Evolutionary conservation across 2,113 vertebrate genomes (phyloP).

Genomic region (Gila orcuttii): DNA sequence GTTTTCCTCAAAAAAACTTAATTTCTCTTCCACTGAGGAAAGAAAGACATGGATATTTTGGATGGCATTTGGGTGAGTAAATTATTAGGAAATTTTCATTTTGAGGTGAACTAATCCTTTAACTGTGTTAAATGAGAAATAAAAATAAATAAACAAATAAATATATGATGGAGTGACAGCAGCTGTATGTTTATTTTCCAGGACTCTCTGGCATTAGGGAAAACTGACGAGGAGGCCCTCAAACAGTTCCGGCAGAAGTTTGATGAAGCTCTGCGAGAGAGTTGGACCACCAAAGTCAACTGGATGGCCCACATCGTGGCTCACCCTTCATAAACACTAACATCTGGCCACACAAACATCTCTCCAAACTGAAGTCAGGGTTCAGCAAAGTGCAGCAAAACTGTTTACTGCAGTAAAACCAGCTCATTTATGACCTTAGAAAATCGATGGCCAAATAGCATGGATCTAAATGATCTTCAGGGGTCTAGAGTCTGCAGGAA

Average conservation of each 20-base stretch:
- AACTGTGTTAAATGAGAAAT: not conserved
- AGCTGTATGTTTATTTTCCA: slow-evolving; percentile 58
- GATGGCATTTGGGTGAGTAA: too few relatives aligned
- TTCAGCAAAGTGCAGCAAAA: slow-evolving; percentile 38
- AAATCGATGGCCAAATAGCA: not conserved
- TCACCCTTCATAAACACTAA: slow-evolving; percentile 85
- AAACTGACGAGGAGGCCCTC: slow-evolving; percentile 94
- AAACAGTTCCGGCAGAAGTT: slow-evolving; percentile 99
- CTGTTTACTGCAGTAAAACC: not conserved
- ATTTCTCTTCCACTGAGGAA: too few relatives aligned
- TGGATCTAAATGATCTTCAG: not conserved
- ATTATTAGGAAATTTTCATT: too few relatives aligned
- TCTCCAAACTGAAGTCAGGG: slow-evolving; percentile 9
- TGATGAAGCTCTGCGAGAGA: slow-evolving; percentile 96
- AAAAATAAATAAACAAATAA: not conserved
- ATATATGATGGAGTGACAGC: not conserved
- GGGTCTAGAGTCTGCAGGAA: not conserved
- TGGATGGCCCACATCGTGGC: slow-evolving; percentile 99
- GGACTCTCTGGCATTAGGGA: slow-evolving; percentile 96
- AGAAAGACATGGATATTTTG: too few relatives aligned
- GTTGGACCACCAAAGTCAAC: slow-evolving; percentile 99
- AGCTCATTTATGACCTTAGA: slow-evolving; percentile 10
- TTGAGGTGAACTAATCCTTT: too few relatives aligned
- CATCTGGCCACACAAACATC: not conserved
- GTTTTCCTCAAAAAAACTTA: too few relatives aligned